A percentile compares a stretch with the other conserved stretches of the same genome.
Evolutionary conservation across 2,888 invertebrate genomes (phyloP).

Genomic region (Teleiodes luculella): DNA sequence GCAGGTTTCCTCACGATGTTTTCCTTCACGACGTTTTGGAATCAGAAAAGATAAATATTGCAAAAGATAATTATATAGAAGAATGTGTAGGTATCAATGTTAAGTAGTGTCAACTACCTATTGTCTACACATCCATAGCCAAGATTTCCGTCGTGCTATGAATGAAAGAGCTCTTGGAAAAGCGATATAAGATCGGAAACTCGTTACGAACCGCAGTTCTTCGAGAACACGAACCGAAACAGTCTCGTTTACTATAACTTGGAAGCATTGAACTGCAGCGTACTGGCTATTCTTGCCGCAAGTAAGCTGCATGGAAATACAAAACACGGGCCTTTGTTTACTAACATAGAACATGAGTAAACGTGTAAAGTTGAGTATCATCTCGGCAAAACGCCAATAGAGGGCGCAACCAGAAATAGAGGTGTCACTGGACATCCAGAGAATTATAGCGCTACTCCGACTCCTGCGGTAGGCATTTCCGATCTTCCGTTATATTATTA

Average conservation of each 20-base stretch:
- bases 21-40: too few relatives aligned
- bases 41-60: too few relatives aligned
- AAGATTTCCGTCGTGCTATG: not conserved
- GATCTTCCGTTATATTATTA: conserved; percentile 47
- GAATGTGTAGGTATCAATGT: not conserved
- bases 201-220: not conserved
- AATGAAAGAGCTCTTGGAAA: not conserved
- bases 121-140: not conserved
- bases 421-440: conserved; percentile 44
- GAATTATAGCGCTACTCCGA: conserved; percentile 18
- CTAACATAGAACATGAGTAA: conserved; percentile 73
- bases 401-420: conserved; percentile 71
- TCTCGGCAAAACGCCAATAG: conserved; percentile 74
- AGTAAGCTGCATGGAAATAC: not conserved
- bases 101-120: not conserved
- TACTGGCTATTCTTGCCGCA: not conserved
- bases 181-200: conserved; percentile 2
- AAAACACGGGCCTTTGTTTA: conserved; percentile 56
- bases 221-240: not conserved
- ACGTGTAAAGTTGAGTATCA: conserved; percentile 41
- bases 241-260: not conserved
- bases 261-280: not conserved
- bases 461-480: conserved; percentile 63
- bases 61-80: not conserved
- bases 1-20: too few relatives aligned